Evolutionary conservation across 2,113 vertebrate species (phyloP).

Genomic region (Ptyas mucosa): DNA sequence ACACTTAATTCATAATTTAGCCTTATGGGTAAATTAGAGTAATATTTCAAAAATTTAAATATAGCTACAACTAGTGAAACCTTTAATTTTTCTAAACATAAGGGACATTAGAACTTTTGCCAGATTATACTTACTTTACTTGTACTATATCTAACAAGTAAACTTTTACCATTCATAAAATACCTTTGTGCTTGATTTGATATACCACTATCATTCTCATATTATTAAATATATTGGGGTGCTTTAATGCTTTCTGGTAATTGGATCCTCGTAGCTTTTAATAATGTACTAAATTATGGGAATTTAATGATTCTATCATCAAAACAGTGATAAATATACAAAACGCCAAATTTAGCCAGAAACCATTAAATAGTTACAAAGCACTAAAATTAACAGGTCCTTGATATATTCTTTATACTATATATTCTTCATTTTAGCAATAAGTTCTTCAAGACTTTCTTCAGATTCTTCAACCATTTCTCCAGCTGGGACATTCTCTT

Average conservation of each 20-base stretch:
- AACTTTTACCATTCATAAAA: background rate
- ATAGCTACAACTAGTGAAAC: background rate
- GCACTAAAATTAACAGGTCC: background rate
- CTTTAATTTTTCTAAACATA: background rate
- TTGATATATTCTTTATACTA: conserved; percentile 55
- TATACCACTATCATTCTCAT: fast-evolving
- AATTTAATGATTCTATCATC: background rate
- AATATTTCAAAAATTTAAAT: background rate
- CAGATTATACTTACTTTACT: background rate
- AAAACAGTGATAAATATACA: background rate
- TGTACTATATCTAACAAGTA: background rate
- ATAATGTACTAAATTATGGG: conserved; percentile 1
- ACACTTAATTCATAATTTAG: background rate
- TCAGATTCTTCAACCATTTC: conserved; percentile 79
- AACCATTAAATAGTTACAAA: background rate
- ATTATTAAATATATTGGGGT: background rate
- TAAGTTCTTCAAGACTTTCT: conserved; percentile 91
- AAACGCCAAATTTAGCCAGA: background rate
- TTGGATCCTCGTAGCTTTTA: conserved; percentile 4
- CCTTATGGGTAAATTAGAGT: background rate
- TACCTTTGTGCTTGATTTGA: background rate
- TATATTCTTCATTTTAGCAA: conserved; percentile 91
- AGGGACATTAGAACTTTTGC: background rate
- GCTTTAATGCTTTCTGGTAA: background rate
- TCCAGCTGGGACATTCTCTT: conserved; percentile 53